Conservation (phyloP, 2,113 vertebrate genomes). For the Cyrtonyx montezumae region DNA sequence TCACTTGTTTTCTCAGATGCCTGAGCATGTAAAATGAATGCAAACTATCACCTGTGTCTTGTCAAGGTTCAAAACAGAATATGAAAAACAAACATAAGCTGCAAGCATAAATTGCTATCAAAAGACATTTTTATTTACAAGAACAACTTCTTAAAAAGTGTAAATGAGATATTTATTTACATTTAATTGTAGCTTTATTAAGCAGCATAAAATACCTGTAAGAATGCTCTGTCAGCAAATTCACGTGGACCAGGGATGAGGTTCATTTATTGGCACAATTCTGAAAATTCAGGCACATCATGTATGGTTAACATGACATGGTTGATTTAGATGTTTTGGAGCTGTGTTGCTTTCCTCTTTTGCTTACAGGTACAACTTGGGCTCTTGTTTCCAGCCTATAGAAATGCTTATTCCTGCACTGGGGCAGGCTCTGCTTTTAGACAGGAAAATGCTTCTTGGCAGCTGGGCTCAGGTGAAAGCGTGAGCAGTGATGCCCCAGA, state of each 20-base stretch:
- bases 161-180: background rate
- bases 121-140: background rate
- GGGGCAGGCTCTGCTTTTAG: background rate
- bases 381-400: background rate
- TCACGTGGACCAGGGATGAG: background rate
- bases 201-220: background rate
- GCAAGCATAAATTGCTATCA: background rate
- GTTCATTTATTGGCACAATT: background rate
- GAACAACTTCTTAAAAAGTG: background rate
- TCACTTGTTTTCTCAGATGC: conserved; percentile 3
- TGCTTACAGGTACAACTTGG: background rate
- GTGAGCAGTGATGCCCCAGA: background rate
- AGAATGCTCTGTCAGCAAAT: background rate
- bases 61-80: background rate
- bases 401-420: background rate
- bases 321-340: background rate
- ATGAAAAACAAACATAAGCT: background rate
- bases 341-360: background rate
- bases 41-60: background rate
- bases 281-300: background rate
- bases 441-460: background rate
- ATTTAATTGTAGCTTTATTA: background rate
- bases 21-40: background rate
- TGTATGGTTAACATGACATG: background rate
- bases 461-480: background rate